Base-by-base conservation (phyloP, 1,140 invertebrate genomes). In the Epicauta chinensis region DNA sequence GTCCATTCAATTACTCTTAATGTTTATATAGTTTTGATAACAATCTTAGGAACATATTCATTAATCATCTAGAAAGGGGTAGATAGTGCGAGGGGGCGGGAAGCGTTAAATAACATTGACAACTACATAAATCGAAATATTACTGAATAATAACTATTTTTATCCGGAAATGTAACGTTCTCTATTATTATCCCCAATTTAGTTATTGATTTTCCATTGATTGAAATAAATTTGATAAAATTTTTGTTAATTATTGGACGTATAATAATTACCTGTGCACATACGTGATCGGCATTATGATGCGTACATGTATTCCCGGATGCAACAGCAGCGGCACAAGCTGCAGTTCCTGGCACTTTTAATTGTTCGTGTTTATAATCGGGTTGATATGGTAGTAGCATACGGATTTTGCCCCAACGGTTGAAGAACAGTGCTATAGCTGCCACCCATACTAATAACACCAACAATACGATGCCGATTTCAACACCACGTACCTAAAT, bases 331-430 rank as follows among this genome's bases (percentile, higher is more conserved):
- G 80, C 79, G 12, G 82, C 76, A 66, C 85, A 84, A 1, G 82
- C 83, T 15, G 84, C 86, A 30, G 84, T 86, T 10, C 85, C 85
- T 1, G 86, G 85, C 29, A 88, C 85, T 74, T 89, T 88, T 2
- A 87, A 70, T 67, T 87, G 85, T 64, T 89, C 87, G 55, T 84
- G 81, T 65, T 91, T 91, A 69, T 90, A 91, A 60, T 91, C 89
- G 4, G 91, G 91, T 64, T 93, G 90, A 69, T 93, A 94, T 1
- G 91, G 91, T 56, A 93, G 74, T 50, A 94, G 74, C 91, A 93
- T 67, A 53, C 87, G 78, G 53, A 91, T 91, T 73, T 91, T 90
- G 50, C 87, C 87, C 87, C 87, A 91, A 44, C 87, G 80, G 72
- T 88, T 88, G 75, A 89, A 86, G 70, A 89, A 89, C 6, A 89